Conservation (phyloP, 1,140 invertebrate genomes). For the Venustaconcha ellipsiformis region DNA sequence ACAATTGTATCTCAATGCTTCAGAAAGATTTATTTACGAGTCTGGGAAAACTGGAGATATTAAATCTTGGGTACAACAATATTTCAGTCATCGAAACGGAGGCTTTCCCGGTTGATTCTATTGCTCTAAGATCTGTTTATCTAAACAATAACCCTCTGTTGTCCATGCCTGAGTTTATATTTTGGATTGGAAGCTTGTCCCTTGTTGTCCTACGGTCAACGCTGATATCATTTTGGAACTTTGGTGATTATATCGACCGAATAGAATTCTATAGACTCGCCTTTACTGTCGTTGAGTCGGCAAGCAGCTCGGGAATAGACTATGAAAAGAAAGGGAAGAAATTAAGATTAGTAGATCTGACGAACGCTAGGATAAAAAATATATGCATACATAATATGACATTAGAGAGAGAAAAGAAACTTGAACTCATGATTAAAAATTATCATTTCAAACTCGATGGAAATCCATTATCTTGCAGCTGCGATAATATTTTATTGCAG, state of each 20-base stretch:
- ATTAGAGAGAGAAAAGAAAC: conserved; percentile 7
- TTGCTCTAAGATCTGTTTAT: conserved; percentile 27
- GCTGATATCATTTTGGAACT: conserved; percentile 36
- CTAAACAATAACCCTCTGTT: conserved; percentile 41
- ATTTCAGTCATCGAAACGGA: conserved; percentile 16
- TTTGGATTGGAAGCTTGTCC: conserved; percentile 36
- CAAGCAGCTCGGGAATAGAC: conserved; percentile 15
- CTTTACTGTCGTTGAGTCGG: conserved; percentile 30
- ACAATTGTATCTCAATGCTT: conserved; percentile 29
- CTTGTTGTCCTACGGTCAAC: conserved; percentile 31
- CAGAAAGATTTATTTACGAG: conserved; percentile 29
- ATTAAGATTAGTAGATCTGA: conserved; percentile 36
- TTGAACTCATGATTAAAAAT: conserved; percentile 32
- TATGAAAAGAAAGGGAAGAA: conserved; percentile 4
- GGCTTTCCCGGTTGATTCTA: conserved; percentile 24
- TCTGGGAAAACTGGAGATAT: conserved; percentile 23
- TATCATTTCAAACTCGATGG: conserved; percentile 39
- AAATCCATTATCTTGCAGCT: conserved; percentile 43
- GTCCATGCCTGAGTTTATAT: conserved; percentile 38
- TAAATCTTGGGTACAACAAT: conserved; percentile 39
- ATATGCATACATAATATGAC: conserved; percentile 17
- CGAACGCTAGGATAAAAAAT: conserved; percentile 16
- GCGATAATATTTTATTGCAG: conserved; percentile 37
- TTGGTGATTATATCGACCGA: conserved; percentile 17
- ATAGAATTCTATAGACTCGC: conserved; percentile 10